A percentile compares a stretch with the other conserved stretches of the same genome.
Conservation (phyloP, 1,140 invertebrate species). For the Heliconius hermathena region DNA sequence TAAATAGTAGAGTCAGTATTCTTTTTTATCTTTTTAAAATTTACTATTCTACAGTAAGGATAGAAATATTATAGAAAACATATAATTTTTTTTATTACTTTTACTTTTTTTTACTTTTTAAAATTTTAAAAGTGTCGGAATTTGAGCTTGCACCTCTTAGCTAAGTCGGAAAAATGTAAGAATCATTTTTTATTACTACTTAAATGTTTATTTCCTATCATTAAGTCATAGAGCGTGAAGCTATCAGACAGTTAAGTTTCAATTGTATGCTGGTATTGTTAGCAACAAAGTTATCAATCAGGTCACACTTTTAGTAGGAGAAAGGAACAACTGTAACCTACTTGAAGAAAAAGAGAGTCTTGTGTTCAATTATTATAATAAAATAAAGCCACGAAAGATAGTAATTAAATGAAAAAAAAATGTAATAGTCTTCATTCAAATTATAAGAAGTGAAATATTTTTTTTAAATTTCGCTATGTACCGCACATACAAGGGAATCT, state of each 20-base stretch:
- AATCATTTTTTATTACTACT: not conserved
- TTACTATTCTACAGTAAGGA: no score
- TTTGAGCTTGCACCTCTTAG: no score
- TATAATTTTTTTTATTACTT: no score
- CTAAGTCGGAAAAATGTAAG: no score
- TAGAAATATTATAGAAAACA: no score
- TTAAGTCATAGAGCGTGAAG: not conserved
- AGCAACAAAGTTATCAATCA: conserved; percentile 1
- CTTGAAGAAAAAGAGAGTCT: not conserved
- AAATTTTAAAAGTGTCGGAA: no score
- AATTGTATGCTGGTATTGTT: not conserved
- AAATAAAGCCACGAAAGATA: not conserved
- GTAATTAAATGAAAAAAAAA: no score
- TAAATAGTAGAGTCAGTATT: not conserved
- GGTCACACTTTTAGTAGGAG: not conserved
- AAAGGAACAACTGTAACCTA: not conserved
- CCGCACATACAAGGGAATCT: no score
- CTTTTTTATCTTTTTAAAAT: not conserved
- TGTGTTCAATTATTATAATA: not conserved
- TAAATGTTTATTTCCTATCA: not conserved
- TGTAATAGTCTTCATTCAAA: no score
- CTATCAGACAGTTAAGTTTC: not conserved
- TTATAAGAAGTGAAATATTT: no score
- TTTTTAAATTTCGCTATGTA: no score
- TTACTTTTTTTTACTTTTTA: no score